Evolutionary conservation across 2,888 invertebrate genomes (phyloP).

Genomic region (Pinctada fucata): DNA sequence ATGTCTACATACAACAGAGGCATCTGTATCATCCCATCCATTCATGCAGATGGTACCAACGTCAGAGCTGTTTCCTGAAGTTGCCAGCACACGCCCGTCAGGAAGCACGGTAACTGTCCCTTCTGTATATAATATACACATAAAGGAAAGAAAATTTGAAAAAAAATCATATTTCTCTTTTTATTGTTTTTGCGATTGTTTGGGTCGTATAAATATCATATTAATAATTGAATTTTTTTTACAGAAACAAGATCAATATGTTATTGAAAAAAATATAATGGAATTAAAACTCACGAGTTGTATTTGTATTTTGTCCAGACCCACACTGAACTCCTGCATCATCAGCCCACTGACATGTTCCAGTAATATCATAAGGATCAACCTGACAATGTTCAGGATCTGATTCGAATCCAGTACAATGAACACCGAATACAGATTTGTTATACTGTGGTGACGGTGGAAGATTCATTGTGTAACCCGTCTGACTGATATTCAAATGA

Average conservation of each 20-base stretch:
- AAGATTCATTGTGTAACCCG: not conserved
- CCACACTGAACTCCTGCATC: conserved; percentile 9
- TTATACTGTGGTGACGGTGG: not conserved
- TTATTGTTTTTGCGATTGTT: too few relatives aligned
- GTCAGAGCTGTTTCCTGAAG: not conserved
- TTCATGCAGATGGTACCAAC: conserved; percentile 18
- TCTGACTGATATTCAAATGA: conserved; percentile 9
- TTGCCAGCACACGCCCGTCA: conserved; percentile 9
- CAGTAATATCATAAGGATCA: conserved; percentile 3
- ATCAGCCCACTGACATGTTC: conserved; percentile 5
- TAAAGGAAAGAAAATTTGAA: too few relatives aligned
- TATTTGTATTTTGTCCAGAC: too few relatives aligned
- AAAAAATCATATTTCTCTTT: too few relatives aligned
- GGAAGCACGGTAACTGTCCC: not conserved
- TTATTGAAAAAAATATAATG: too few relatives aligned
- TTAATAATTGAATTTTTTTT: too few relatives aligned
- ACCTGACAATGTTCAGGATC: not conserved
- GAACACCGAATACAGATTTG: not conserved
- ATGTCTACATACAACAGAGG: conserved; percentile 23
- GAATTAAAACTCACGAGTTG: too few relatives aligned
- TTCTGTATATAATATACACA: too few relatives aligned
- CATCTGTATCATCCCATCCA: conserved; percentile 23
- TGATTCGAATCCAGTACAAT: conserved; percentile 10
- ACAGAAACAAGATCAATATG: too few relatives aligned
- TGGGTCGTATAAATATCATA: too few relatives aligned